Conservation (phyloP, 2,888 invertebrate genomes). For the Ormyrus nitidulus region DNA sequence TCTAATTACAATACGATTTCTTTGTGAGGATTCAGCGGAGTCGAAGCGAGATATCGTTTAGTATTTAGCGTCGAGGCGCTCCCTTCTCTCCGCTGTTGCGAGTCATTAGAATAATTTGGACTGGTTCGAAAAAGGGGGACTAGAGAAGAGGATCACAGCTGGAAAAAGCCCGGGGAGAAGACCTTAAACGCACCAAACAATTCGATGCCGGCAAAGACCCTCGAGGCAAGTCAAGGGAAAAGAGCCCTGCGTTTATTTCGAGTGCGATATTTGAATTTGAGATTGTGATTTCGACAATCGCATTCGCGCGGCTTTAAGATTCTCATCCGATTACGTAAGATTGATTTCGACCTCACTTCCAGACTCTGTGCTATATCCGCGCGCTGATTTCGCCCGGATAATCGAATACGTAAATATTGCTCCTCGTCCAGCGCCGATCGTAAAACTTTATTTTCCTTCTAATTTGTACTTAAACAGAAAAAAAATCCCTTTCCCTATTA, state of each 20-base stretch:
- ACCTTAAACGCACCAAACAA: constrained; percentile 40
- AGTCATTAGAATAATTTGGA: constrained; percentile 67
- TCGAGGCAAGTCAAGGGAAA: constrained; percentile 7
- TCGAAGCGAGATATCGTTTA: constrained; percentile 46
- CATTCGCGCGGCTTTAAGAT: constrained; percentile 56
- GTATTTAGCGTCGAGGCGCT: constrained; percentile 33
- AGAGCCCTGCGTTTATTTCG: constrained; percentile 61
- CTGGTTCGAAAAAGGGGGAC: constrained; percentile 58
- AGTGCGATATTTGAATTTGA: constrained; percentile 69
- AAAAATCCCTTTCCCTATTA: no score
- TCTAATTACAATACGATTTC: constrained; percentile 44
- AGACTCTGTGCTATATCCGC: neutral
- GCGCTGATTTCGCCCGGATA: neutral
- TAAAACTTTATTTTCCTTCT: neutral
- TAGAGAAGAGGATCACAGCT: constrained; percentile 58
- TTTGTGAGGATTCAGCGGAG: constrained; percentile 20
- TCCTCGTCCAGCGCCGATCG: neutral
- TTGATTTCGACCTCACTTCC: constrained; percentile 58
- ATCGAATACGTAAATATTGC: neutral
- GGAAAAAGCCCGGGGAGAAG: constrained; percentile 41
- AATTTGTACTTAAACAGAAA: neutral
- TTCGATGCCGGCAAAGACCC: constrained; percentile 15
- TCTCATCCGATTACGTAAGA: constrained; percentile 65
- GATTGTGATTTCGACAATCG: constrained; percentile 66
- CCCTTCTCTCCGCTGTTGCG: constrained; percentile 45